Percentiles rank a stretch among this genome's conserved stretches.
Evolutionary conservation across 2,113 vertebrate genomes (phyloP).

Genomic region (Herpetotheres cachinnans): DNA sequence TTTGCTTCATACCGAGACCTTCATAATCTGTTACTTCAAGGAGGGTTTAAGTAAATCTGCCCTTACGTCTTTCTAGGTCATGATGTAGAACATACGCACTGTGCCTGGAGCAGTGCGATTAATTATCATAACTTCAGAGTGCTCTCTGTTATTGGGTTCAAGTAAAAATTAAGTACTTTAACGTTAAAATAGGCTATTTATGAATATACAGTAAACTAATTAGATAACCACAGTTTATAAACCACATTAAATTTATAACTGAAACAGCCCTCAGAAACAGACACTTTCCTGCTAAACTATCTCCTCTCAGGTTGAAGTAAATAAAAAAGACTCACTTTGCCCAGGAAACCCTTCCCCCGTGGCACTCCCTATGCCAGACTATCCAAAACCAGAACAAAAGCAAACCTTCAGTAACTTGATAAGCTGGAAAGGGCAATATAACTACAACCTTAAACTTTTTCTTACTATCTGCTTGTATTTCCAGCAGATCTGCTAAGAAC

Average conservation of each 20-base stretch:
- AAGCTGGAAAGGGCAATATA: not conserved
- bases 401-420: no score
- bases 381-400: not conserved
- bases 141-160: not conserved
- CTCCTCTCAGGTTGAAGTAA: not conserved
- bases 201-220: not conserved
- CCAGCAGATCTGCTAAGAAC: not conserved
- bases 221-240: not conserved
- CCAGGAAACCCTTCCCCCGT: not conserved
- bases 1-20: not conserved
- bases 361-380: no score
- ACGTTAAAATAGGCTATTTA: not conserved
- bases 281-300: not conserved
- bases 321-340: not conserved
- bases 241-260: not conserved
- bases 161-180: not conserved
- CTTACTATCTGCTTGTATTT: not conserved
- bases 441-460: not conserved
- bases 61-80: not conserved
- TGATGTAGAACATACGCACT: not conserved
- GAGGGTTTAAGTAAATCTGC: not conserved
- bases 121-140: not conserved
- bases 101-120: not conserved
- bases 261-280: not conserved
- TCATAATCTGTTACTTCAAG: not conserved